Evolutionary conservation across 2,797 vertebrate species (phyloP).

Genomic region (Bradypodion ventrale): DNA sequence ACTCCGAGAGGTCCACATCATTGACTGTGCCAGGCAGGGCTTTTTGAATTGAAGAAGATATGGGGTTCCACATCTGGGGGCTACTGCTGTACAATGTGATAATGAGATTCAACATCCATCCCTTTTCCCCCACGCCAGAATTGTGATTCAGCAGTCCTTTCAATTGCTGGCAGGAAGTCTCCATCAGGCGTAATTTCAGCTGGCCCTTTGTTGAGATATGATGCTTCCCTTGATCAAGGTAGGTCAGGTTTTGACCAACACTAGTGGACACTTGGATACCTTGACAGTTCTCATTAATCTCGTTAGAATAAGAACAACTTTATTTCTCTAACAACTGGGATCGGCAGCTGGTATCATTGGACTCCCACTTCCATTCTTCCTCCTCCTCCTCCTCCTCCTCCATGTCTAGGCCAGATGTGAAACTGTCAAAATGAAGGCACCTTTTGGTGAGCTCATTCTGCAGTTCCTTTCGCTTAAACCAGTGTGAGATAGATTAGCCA

Average conservation of each 20-base stretch:
- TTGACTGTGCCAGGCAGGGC: neutral
- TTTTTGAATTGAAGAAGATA: neutral
- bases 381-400: too few relatives aligned
- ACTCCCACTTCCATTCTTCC: too few relatives aligned
- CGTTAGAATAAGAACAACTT: neutral
- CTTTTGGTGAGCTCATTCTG: too few relatives aligned
- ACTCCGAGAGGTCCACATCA: neutral
- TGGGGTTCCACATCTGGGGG: too few relatives aligned
- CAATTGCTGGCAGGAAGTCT: constrained; percentile 4
- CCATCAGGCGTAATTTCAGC: neutral
- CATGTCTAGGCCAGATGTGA: too few relatives aligned
- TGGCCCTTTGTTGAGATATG: constrained; percentile 23
- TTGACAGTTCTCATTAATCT: neutral
- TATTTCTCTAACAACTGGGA: neutral
- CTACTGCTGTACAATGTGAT: too few relatives aligned
- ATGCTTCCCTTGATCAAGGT: neutral
- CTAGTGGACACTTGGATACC: neutral
- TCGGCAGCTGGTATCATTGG: neutral
- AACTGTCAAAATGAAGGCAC: too few relatives aligned
- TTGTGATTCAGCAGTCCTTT: neutral
- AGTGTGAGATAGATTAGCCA: too few relatives aligned
- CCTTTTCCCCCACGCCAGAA: neutral
- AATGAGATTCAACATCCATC: too few relatives aligned
- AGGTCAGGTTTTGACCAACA: neutral
- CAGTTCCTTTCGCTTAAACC: too few relatives aligned